Percentiles rank a stretch among this genome's conserved stretches.
Conservation (phyloP, 2,888 invertebrate genomes). For the Rotaria sp. region DNA sequence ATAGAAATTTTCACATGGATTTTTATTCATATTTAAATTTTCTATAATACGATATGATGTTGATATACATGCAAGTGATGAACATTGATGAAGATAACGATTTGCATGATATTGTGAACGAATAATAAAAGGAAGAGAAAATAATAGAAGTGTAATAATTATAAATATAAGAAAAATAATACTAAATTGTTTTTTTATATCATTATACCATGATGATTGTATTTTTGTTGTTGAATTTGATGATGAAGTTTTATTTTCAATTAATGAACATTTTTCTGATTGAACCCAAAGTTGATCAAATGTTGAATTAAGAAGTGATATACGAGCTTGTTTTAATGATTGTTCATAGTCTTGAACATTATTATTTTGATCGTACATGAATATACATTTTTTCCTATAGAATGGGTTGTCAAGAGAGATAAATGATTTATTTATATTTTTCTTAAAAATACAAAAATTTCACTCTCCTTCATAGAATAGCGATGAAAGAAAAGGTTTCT, state of each 20-base stretch:
- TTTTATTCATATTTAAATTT: conserved; percentile 46
- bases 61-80: conserved; percentile 44
- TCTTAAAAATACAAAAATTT: too few species aligned
- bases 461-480: too few species aligned
- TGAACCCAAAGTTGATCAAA: neutral
- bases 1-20: conserved; percentile 51
- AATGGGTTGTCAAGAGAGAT: neutral
- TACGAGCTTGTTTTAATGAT: neutral
- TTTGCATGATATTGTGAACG: neutral
- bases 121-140: neutral
- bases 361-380: neutral
- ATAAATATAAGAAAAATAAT: neutral
- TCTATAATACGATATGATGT: conserved; percentile 45
- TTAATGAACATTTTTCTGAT: neutral
- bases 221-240: neutral
- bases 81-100: conserved; percentile 41
- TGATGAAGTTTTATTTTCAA: too few species aligned
- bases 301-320: neutral
- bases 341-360: neutral
- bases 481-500: too few species aligned
- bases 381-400: neutral
- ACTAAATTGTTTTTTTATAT: neutral
- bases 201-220: neutral
- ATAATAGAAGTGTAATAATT: neutral
- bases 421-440: too few species aligned